These are phyloP conservation scores for Aleiodes sp. DNA, from an alignment of 1,140 invertebrate genomes.

Conservation along the genomic window DNA sequence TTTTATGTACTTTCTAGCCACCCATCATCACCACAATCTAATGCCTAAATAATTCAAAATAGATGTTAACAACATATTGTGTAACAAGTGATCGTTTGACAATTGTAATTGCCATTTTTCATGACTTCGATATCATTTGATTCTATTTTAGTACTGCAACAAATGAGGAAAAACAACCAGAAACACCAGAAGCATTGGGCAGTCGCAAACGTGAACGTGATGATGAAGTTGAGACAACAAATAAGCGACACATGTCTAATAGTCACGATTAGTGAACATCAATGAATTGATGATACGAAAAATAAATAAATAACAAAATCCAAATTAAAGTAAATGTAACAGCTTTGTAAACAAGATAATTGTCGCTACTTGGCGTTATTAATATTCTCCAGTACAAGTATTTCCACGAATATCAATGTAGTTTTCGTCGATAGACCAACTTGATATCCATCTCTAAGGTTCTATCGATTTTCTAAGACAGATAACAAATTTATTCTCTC, in stretches of 20 bases:
- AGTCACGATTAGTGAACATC: slow-evolving; percentile 24
- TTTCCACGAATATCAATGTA: slow-evolving; percentile 1
- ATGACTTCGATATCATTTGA: background rate
- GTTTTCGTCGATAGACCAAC: background rate
- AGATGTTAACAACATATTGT: background rate
- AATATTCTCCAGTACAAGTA: slow-evolving; percentile 6
- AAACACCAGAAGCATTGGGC: slow-evolving; percentile 26
- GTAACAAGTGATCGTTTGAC: background rate
- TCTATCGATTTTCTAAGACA: background rate
- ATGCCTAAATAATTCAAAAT: too few relatives aligned
- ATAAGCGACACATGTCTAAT: slow-evolving; percentile 49
- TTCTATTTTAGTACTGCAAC: background rate
- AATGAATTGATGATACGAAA: background rate
- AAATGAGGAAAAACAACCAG: background rate
- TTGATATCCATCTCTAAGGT: background rate
- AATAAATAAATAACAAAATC: background rate
- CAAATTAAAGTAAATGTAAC: slow-evolving; percentile 18
- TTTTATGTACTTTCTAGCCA: slow-evolving; percentile 5
- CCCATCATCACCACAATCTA: background rate
- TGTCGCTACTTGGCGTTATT: background rate
- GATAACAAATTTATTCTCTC: background rate
- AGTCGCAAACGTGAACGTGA: slow-evolving; percentile 58
- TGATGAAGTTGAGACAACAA: slow-evolving; percentile 46
- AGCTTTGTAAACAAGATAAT: background rate
- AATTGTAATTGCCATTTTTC: too few relatives aligned